Conservation (phyloP, 2,113 vertebrate genomes). For the Python bivittatus region DNA sequence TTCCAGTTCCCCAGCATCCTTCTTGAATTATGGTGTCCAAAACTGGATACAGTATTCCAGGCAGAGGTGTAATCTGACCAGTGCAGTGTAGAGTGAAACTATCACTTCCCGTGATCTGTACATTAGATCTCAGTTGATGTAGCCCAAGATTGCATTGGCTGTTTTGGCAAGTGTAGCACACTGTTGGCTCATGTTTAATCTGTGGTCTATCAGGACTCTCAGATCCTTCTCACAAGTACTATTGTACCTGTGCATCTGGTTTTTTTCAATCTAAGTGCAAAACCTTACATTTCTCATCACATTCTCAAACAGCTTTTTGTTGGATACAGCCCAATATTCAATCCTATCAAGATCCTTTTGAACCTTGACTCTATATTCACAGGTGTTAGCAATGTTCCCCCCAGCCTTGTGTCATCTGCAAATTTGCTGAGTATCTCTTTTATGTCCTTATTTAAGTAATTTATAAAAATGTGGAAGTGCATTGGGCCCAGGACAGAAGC, state of each 20-base stretch:
- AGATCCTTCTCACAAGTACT: neutral
- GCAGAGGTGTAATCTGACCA: neutral
- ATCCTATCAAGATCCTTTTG: neutral
- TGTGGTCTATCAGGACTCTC: neutral
- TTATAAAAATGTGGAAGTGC: neutral
- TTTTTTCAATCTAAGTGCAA: neutral
- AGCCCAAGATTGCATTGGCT: neutral
- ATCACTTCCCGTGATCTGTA: neutral
- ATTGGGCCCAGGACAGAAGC: neutral
- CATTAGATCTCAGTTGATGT: neutral
- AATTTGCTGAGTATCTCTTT: neutral
- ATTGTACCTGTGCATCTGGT: neutral
- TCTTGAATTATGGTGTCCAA: neutral
- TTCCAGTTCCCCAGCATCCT: neutral
- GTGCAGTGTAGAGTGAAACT: neutral
- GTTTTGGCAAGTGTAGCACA: neutral
- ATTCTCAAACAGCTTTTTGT: neutral
- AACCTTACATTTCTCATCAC: neutral
- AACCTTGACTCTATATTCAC: neutral
- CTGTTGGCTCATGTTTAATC: neutral
- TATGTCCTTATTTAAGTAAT: neutral
- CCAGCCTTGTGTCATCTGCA: neutral
- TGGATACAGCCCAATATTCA: neutral
- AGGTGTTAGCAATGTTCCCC: neutral
- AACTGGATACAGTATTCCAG: neutral